Base-by-base conservation (phyloP, 2,797 vertebrate species). In the Hypotaenidia philippensis region DNA sequence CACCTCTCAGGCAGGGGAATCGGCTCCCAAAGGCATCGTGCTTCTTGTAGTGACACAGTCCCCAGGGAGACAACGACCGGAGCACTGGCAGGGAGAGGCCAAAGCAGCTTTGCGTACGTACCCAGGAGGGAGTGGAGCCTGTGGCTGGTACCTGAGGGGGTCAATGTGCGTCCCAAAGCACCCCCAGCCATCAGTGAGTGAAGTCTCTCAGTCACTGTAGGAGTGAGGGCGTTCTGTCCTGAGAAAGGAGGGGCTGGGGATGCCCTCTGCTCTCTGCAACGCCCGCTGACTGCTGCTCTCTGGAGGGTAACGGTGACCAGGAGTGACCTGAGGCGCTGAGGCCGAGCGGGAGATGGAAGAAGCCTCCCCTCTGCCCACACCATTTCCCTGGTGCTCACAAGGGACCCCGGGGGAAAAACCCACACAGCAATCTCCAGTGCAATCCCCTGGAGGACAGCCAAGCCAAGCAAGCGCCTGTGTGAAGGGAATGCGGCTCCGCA, bases 181-280 rank as follows among this genome's bases (percentile, higher is more conserved):
- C 45, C 34, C 7, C 3, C 0, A 5, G 45, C 15, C 7, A 17
- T 17, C 40, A 1, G 11, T 1, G 34, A 66, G 23, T 23, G 2
- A 19, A 23, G 26, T 5, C 59, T 31, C 29, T 3, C 0, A 13
- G 53, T 32, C 20, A 2, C 2, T 5, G 4, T 1, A 8, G 69
- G 38, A 19, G 47, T 25, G 22, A 13, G 23, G 23, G 23, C 6
- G 0, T 5, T 3, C 8, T 19, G 18, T 44, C 34, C 31, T 11
- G 29, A 27, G 64, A 14, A 14, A 47, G 13, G 49, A 59, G 16
- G 26, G 22, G 17, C 11, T 18, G 38, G 78, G 53, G 13, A 31
- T 7, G 27, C 16, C 50, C 36, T 0, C 16, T 2, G 27, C 56
- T 16, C 60, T 20, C 27, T 1, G 7, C 6, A 19, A 27, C 10